Conservation (phyloP, 2,888 invertebrate genomes). For the Ophioninae sp. region DNA sequence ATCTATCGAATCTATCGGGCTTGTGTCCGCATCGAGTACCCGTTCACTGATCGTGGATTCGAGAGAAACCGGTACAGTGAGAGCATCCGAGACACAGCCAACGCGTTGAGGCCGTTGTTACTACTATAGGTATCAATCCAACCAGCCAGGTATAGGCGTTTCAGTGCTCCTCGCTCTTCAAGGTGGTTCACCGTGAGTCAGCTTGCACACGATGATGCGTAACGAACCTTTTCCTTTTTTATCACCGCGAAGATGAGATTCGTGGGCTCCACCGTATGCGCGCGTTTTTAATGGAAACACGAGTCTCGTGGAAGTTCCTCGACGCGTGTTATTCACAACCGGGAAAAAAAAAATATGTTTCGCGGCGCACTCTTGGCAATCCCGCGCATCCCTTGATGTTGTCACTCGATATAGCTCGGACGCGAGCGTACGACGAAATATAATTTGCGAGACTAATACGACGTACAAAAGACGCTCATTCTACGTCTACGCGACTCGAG, state of each 20-base stretch:
- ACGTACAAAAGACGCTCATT: slow-evolving; percentile 48
- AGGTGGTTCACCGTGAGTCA: slow-evolving; percentile 48
- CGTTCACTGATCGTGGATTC: too few species aligned
- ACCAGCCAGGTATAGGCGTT: slow-evolving; percentile 16
- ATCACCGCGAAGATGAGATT: slow-evolving; percentile 26
- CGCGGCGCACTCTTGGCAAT: slow-evolving; percentile 6
- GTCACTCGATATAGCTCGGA: slow-evolving; percentile 24
- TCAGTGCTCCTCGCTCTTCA: slow-evolving; percentile 44
- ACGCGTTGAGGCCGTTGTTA: too few species aligned
- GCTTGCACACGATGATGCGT: slow-evolving; percentile 31
- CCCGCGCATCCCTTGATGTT: not conserved
- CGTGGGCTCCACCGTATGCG: slow-evolving; percentile 54
- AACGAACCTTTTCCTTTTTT: slow-evolving; percentile 26
- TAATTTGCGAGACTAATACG: slow-evolving; percentile 57
- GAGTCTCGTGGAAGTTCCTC: not conserved
- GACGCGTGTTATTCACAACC: slow-evolving; percentile 30
- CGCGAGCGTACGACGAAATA: slow-evolving; percentile 46
- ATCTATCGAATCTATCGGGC: too few species aligned
- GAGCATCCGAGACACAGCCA: too few species aligned
- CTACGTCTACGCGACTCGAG: not conserved
- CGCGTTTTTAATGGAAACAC: slow-evolving; percentile 39
- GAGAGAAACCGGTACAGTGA: too few species aligned
- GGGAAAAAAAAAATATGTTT: slow-evolving; percentile 22
- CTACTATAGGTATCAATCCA: not conserved
- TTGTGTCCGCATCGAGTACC: too few species aligned